Conservation (phyloP, 2,797 vertebrate species). For the Botia almorhae region DNA sequence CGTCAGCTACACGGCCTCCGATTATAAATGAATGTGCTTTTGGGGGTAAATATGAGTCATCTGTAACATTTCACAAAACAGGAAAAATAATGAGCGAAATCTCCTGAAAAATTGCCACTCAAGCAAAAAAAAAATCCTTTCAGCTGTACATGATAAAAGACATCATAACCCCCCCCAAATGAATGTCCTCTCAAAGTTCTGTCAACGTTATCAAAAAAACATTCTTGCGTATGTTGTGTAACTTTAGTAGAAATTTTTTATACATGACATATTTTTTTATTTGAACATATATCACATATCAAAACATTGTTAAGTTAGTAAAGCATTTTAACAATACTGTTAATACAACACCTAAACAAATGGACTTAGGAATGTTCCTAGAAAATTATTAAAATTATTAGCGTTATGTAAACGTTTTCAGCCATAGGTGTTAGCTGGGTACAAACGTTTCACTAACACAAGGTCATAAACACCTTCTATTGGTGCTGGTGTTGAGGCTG, state of each 20-base stretch:
- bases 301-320: too few relatives aligned
- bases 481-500: not conserved
- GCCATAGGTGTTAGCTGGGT: too few relatives aligned
- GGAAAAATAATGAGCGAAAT: not conserved
- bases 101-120: slow-evolving; percentile 6
- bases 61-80: slow-evolving; percentile 12
- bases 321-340: too few relatives aligned
- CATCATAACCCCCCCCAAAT: not conserved
- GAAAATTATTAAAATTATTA: too few relatives aligned
- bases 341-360: too few relatives aligned
- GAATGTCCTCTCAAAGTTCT: not conserved
- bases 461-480: not conserved
- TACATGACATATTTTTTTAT: too few relatives aligned
- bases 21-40: slow-evolving; percentile 16
- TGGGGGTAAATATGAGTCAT: slow-evolving; percentile 11
- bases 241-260: too few relatives aligned
- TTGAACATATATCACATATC: too few relatives aligned
- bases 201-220: slow-evolving; percentile 1
- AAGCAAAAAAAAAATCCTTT: not conserved
- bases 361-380: too few relatives aligned
- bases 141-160: slow-evolving; percentile 15
- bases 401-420: too few relatives aligned
- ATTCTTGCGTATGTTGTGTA: not conserved
- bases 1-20: not conserved
- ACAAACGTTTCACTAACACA: not conserved